Percentiles rank a stretch among this genome's conserved stretches.
Evolutionary conservation across 2,797 vertebrate species (phyloP).

Genomic region (Lutjanus argentimaculatus): DNA sequence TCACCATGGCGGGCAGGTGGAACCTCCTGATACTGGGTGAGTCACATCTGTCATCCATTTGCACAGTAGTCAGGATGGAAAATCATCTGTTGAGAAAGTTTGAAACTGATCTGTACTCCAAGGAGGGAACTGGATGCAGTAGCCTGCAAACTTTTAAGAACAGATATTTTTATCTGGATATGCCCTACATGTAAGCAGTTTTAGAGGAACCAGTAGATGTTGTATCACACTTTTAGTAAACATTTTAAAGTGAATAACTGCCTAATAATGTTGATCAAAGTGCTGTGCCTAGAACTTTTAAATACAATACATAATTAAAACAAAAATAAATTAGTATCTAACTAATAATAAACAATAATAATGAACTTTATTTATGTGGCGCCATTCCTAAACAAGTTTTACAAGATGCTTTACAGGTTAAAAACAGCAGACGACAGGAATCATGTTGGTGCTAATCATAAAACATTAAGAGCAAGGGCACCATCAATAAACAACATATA

Average conservation of each 20-base stretch:
- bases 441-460: too few relatives aligned
- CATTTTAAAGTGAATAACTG: neutral
- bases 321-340: neutral
- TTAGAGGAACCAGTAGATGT: neutral
- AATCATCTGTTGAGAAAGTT: constrained; percentile 23
- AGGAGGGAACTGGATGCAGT: neutral
- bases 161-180: neutral
- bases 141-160: neutral
- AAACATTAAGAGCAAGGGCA: too few relatives aligned
- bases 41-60: constrained; percentile 62
- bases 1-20: constrained; percentile 64
- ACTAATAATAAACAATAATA: neutral
- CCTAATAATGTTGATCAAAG: neutral
- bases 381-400: too few relatives aligned
- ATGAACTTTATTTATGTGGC: too few relatives aligned
- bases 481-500: too few relatives aligned
- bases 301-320: constrained; percentile 4
- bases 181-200: neutral
- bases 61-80: constrained; percentile 32
- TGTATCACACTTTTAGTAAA: neutral
- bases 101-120: neutral
- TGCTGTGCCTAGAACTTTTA: neutral
- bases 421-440: neutral
- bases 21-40: constrained; percentile 75
- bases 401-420: too few relatives aligned